A percentile compares a stretch with the other conserved stretches of the same genome.
phyloP scores from a whole-genome alignment of 2,113 vertebrate genomes.

The Epinephelus moara region DNA sequence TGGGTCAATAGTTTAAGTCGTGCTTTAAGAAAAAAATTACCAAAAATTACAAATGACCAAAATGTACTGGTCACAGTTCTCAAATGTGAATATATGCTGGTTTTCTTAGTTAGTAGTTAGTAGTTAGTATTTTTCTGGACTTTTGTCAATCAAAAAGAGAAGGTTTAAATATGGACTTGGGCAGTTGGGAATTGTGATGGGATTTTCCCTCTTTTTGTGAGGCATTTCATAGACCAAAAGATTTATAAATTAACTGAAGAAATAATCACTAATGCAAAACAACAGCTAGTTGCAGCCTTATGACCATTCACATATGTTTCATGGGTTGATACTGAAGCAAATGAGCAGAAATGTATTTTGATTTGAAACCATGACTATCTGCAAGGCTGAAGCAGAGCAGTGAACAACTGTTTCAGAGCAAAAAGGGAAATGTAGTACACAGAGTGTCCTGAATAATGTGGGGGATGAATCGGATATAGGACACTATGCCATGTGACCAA shows the following conservation, averaged over 20 bases:
- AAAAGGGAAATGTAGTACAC: background rate
- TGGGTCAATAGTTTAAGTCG: background rate
- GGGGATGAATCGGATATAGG: background rate
- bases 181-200: background rate
- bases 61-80: background rate
- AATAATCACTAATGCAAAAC: background rate
- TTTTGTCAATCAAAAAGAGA: background rate
- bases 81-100: background rate
- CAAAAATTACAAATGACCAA: too few species aligned
- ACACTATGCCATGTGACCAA: background rate
- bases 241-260: background rate
- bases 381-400: background rate
- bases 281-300: background rate
- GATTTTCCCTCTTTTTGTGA: background rate
- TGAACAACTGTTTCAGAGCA: background rate
- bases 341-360: background rate
- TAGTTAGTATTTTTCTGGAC: background rate
- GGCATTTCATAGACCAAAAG: background rate
- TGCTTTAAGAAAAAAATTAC: background rate
- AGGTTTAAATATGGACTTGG: background rate
- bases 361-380: background rate
- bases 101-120: background rate
- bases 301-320: background rate
- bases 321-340: background rate
- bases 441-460: background rate